A percentile compares a stretch with the other conserved stretches of the same genome.
Evolutionary conservation across 2,797 vertebrate genomes (phyloP).

Genomic region (Anguilla marmorata): DNA sequence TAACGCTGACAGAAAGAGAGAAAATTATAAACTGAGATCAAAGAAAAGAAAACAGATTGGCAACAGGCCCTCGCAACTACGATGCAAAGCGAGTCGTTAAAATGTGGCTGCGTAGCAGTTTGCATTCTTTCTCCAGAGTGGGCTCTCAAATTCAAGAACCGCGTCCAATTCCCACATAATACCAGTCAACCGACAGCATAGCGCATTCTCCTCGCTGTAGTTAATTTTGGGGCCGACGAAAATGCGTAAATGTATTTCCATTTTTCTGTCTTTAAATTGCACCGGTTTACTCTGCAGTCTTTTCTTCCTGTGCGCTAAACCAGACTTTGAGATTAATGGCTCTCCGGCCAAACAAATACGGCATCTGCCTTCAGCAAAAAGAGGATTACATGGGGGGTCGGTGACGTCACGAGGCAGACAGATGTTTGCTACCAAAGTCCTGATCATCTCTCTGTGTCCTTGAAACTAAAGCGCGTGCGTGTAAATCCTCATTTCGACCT

Average conservation of each 20-base stretch:
- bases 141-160: constrained; percentile 7
- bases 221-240: constrained; percentile 41
- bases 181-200: constrained; percentile 33
- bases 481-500: constrained; percentile 39
- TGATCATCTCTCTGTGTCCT: constrained; percentile 89
- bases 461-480: constrained; percentile 77
- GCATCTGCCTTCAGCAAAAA: constrained; percentile 95
- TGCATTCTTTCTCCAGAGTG: constrained; percentile 41
- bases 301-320: constrained; percentile 83
- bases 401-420: constrained; percentile 98
- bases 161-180: constrained; percentile 1
- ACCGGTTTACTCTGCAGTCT: constrained; percentile 75
- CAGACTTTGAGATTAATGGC: constrained; percentile 96
- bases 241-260: constrained; percentile 44
- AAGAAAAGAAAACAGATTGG: background rate
- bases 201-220: constrained; percentile 27
- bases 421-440: constrained; percentile 98
- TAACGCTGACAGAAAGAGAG: background rate
- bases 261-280: constrained; percentile 58
- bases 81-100: constrained; percentile 24
- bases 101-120: constrained; percentile 16
- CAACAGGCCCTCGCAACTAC: background rate
- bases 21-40: background rate
- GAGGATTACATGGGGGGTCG: constrained; percentile 86
- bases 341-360: constrained; percentile 97